Conservation (phyloP, 35 echinoderm and acorn worm genomes). For the Nesometra sesokonis region DNA sequence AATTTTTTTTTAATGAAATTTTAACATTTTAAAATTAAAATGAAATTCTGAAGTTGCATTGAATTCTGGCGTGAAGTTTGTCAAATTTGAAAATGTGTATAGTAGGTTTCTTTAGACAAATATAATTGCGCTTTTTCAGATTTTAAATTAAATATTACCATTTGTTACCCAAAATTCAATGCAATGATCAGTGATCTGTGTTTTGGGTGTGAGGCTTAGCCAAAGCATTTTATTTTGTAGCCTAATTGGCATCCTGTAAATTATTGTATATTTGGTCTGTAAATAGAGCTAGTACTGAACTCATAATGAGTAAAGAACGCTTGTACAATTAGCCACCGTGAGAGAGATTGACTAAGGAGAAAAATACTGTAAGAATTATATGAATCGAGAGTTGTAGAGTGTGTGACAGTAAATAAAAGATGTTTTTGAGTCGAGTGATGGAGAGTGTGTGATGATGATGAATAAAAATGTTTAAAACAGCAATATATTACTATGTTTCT, state of each 20-base stretch:
- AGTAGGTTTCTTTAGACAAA: neutral
- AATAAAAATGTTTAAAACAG: neutral
- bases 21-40: neutral
- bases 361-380: neutral
- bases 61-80: neutral
- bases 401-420: neutral
- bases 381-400: neutral
- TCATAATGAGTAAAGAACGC: neutral
- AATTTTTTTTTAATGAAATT: neutral
- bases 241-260: neutral
- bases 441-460: neutral
- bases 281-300: neutral
- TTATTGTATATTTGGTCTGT: constrained; percentile 1
- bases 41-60: neutral
- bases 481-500: neutral
- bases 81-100: neutral
- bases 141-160: neutral
- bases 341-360: neutral
- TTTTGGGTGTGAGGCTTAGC: neutral
- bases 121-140: neutral
- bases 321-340: neutral
- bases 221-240: neutral
- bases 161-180: neutral
- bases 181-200: neutral
- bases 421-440: neutral